Base-by-base conservation (phyloP, 2,888 invertebrate genomes). In the Cephus pulcher region DNA sequence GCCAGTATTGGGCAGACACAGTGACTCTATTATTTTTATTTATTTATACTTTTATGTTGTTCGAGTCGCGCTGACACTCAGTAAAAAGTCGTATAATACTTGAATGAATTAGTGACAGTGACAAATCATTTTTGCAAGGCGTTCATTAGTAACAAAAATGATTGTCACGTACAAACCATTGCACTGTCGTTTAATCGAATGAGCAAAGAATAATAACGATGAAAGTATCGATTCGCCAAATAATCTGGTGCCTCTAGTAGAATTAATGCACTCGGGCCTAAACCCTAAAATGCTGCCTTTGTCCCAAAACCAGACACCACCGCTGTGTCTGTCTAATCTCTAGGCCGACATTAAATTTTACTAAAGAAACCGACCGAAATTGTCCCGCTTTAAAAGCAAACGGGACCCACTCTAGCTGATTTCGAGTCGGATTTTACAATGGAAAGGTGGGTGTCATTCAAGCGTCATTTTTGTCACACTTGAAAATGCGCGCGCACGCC, bases 1-100 rank as follows among this genome's bases (percentile, higher is more conserved):
- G 90, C 88, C 89, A 87, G 86, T 87, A 86, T 90, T 90, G 89
- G 89, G 88, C 90, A 89, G 89, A 89, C 89, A 90, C 89, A 89
- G 89, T 88, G 89, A 89, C 82, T 85, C 80, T 87, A 85, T 85
- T 84, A 81, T 83, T 86, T 88, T 83, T 77, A 74, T 82, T 84
- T 82, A 78, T 79, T 84, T 84, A 76, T 80, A 80, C 81, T 76
- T 23, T 71, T 71, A 15, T 34, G 71, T 71, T 71, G 32, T 3
- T 56, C 56, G 23, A 56, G 56, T 56, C 56, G 56, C 56, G 56
- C 23, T 23, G 56, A 56, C 9, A 23, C 9, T 56, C 56, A 1
- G 56, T 56, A 23, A 23, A 56, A 9, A 56, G 23, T 56, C 9
- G 2, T 23, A 6, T 23, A 23, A 15, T 23, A 56, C 23, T 23